Evolutionary conservation across 2,888 invertebrate genomes (phyloP).

Genomic region (Monoplex corrugatus): DNA sequence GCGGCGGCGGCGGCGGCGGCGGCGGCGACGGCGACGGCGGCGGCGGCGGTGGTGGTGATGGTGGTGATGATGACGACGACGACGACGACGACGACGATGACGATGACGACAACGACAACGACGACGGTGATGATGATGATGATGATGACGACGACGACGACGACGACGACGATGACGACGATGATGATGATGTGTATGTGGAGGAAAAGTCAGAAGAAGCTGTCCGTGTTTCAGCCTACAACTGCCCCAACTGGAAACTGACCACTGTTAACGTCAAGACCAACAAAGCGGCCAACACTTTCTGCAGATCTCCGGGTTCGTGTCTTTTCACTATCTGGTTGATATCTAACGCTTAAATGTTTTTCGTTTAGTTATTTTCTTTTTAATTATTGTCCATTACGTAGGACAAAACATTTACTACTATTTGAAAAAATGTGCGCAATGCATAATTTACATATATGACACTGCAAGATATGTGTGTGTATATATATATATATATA

Average conservation of each 20-base stretch:
- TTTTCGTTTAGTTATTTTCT: too few relatives aligned
- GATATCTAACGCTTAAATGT: too few relatives aligned
- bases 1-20: too few relatives aligned
- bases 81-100: neutral
- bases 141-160: neutral
- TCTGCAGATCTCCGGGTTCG: constrained; percentile 87
- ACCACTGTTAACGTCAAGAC: constrained; percentile 84
- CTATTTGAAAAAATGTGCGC: too few relatives aligned
- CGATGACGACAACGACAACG: neutral
- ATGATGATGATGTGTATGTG: neutral
- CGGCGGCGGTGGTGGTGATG: too few relatives aligned
- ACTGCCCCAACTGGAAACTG: constrained; percentile 85
- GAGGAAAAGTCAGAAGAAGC: too few relatives aligned
- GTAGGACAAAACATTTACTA: neutral
- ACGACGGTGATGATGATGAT: neutral
- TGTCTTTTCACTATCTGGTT: too few relatives aligned
- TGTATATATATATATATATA: too few relatives aligned
- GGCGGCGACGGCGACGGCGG: too few relatives aligned
- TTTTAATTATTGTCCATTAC: neutral
- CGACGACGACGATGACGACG: neutral
- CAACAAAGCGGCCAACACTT: constrained; percentile 87
- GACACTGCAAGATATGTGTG: too few relatives aligned
- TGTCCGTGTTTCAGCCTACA: constrained; percentile 82
- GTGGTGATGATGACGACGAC: too few relatives aligned
- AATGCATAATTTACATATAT: too few relatives aligned